phyloP scores from a whole-genome alignment of 2,113 vertebrate species.

The Bungarus multicinctus region DNA sequence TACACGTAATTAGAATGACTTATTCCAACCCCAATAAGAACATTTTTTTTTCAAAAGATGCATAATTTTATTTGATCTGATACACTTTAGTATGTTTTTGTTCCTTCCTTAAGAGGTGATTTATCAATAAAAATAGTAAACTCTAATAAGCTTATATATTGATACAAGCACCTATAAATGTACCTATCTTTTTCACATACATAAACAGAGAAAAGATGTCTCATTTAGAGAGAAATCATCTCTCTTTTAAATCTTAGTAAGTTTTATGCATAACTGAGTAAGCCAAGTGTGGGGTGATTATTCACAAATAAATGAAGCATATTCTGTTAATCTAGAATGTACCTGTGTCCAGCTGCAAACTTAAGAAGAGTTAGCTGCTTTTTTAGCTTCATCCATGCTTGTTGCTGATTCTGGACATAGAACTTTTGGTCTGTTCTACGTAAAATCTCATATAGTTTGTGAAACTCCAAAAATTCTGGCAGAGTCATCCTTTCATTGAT shows the following conservation, averaged over 20 bases:
- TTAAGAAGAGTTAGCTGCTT: neutral
- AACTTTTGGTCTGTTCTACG: neutral
- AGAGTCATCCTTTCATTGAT: neutral
- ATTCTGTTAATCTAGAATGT: neutral
- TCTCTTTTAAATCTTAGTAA: neutral
- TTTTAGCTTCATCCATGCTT: neutral
- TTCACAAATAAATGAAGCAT: neutral
- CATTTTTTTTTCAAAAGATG: neutral
- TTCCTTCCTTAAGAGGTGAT: too few relatives aligned
- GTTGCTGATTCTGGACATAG: neutral
- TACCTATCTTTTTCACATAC: neutral
- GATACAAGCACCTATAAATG: neutral
- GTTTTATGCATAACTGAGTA: neutral
- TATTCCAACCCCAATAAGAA: neutral
- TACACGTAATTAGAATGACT: neutral
- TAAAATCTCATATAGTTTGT: neutral
- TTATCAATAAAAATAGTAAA: neutral
- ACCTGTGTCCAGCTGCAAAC: neutral
- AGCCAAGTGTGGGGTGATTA: neutral
- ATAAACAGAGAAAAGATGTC: neutral
- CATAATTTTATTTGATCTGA: neutral
- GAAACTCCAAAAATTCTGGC: neutral
- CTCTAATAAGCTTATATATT: neutral
- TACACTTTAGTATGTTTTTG: too few relatives aligned
- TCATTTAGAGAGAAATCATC: neutral